Percentiles rank a stretch among this genome's conserved stretches.
Conservation (phyloP, 2,888 invertebrate species). For the Dinocampus coccinellae region DNA sequence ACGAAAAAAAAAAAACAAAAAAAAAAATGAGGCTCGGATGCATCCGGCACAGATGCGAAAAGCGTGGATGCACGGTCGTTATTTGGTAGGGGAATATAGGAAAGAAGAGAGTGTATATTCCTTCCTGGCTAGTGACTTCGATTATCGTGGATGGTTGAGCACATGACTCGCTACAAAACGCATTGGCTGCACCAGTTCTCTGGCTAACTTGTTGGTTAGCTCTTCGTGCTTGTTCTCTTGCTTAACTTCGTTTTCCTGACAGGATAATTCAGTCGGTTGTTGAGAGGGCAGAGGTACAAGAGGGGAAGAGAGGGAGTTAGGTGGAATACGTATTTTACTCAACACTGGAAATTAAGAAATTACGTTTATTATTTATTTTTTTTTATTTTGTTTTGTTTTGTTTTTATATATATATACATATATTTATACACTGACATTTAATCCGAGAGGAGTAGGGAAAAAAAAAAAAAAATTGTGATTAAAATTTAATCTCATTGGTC, state of each 20-base stretch:
- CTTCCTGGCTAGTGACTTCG: slow-evolving; percentile 33
- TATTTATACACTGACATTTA: slow-evolving; percentile 1
- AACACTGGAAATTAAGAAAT: slow-evolving; percentile 58
- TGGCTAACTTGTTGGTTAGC: slow-evolving; percentile 27
- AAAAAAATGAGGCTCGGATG: slow-evolving; percentile 10
- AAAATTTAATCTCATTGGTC: slow-evolving; percentile 59
- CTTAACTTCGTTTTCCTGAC: slow-evolving; percentile 53
- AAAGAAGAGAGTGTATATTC: slow-evolving; percentile 31
- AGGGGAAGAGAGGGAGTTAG: no score
- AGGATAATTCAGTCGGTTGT: slow-evolving; percentile 50
- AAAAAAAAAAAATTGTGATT: slow-evolving; percentile 53
- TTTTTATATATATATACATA: no score
- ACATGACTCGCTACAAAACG: slow-evolving; percentile 31
- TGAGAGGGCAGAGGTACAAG: not conserved
- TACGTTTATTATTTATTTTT: slow-evolving; percentile 53
- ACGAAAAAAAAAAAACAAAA: not conserved
- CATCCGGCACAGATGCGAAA: slow-evolving; percentile 5
- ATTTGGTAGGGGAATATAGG: slow-evolving; percentile 16
- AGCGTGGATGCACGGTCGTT: slow-evolving; percentile 9
- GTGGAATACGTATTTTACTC: slow-evolving; percentile 46
- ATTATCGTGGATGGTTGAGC: slow-evolving; percentile 34
- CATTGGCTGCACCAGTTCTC: slow-evolving; percentile 14
- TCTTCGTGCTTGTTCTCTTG: slow-evolving; percentile 14
- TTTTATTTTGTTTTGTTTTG: no score
- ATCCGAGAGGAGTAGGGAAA: slow-evolving; percentile 8